Evolutionary conservation across 2,888 invertebrate genomes (phyloP).

Genomic region (Xestia c-nigrum): DNA sequence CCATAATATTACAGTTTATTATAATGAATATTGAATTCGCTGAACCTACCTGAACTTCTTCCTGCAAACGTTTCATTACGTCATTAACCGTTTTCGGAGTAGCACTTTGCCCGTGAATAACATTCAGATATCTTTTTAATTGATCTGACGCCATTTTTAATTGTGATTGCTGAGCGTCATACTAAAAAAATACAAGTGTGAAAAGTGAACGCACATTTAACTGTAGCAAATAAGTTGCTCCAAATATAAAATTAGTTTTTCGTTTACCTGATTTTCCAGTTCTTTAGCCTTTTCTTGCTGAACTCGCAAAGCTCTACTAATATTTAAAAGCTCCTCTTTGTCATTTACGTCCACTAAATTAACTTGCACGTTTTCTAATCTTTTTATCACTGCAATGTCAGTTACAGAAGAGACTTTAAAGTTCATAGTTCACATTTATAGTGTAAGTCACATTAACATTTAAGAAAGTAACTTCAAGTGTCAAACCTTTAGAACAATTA

Average conservation of each 20-base stretch:
- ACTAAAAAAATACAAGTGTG: constrained; percentile 75
- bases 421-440: constrained; percentile 35
- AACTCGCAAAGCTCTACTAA: constrained; percentile 87
- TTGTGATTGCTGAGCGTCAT: constrained; percentile 85
- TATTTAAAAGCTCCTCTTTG: constrained; percentile 91
- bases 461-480: constrained; percentile 60
- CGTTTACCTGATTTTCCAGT: constrained; percentile 83
- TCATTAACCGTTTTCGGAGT: constrained; percentile 90
- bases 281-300: constrained; percentile 89
- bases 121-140: constrained; percentile 92
- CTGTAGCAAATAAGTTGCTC: background rate
- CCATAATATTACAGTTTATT: background rate
- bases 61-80: constrained; percentile 93
- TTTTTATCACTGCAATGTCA: constrained; percentile 85
- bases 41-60: constrained; percentile 92
- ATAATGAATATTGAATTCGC: constrained; percentile 1
- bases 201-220: constrained; percentile 1
- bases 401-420: constrained; percentile 43
- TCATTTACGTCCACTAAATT: constrained; percentile 93
- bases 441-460: constrained; percentile 39
- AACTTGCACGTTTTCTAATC: constrained; percentile 88
- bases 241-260: background rate
- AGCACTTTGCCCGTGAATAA: constrained; percentile 88
- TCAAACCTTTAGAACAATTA: constrained; percentile 67
- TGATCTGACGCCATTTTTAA: constrained; percentile 89